Percentiles rank a stretch among this genome's conserved stretches.
Evolutionary conservation across 2,797 vertebrate species (phyloP).

Genomic region (Chromobotia macracanthus): DNA sequence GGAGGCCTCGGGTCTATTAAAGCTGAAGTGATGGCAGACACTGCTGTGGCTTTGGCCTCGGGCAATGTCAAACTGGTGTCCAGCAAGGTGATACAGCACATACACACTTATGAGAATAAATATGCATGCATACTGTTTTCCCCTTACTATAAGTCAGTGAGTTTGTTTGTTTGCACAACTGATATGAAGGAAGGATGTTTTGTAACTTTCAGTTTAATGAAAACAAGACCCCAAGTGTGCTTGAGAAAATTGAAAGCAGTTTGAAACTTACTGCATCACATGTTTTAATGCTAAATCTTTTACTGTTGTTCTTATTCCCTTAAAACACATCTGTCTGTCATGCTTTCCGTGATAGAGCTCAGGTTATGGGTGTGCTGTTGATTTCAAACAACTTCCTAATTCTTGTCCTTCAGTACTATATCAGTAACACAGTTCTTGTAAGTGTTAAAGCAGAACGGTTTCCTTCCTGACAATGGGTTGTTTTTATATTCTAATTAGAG

Average conservation of each 20-base stretch:
- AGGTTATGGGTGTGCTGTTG: background rate
- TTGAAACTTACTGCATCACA: background rate
- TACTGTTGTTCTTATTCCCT: background rate
- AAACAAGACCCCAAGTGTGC: background rate
- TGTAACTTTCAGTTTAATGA: background rate
- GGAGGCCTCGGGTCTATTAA: conserved; percentile 96
- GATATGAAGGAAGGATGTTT: too few species aligned
- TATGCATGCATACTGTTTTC: background rate
- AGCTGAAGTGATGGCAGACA: conserved; percentile 98
- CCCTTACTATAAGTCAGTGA: too few species aligned
- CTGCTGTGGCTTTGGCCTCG: conserved; percentile 93
- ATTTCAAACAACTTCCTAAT: background rate
- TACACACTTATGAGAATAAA: background rate
- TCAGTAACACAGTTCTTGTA: too few species aligned
- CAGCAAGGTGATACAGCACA: conserved; percentile 85
- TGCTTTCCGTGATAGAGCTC: background rate
- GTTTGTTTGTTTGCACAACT: background rate
- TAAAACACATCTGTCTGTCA: background rate
- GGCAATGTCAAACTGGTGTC: conserved; percentile 97
- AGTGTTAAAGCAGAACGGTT: too few species aligned
- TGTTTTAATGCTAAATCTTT: background rate
- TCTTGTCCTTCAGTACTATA: too few species aligned
- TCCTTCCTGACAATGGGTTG: too few species aligned
- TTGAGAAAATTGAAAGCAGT: background rate
- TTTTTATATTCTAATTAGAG: too few species aligned